Base-by-base conservation (phyloP, 2,113 vertebrate genomes). In the Serinus canaria region DNA sequence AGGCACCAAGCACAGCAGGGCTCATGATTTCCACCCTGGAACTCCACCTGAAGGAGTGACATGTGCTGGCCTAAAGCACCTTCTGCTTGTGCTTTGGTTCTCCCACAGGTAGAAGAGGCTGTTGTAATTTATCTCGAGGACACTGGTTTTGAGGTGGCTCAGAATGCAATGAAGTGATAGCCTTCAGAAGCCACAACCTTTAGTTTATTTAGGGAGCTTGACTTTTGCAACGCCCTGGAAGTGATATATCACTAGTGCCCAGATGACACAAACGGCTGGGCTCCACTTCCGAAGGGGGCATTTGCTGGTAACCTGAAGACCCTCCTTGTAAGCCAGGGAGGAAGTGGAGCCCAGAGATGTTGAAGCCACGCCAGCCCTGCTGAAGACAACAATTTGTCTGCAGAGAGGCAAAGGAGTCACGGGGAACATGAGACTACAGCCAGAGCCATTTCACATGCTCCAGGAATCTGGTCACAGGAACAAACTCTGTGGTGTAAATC, bases 391-490 rank as follows among this genome's bases (percentile, higher is more conserved):
- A 9, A 20, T 73, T 76, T 46, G 63, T 90, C 94, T 87, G 63
- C 67, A 31, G 35, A 78, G 35, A 70, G 60, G 55, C 77, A 55
- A 1, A 37, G 31, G 87, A 72, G 80, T 72, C 90, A 87, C 0
- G 1, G 24, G 86, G 78, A 96, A 90, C 30, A 37, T 24, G 90
- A 80, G 62, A 87, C 76, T 69, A 12, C 58, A 73, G 77, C 70
- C 83, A 63, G 74, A 92, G 75, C 47, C 28, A 41, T 89, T 73
- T n/a, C 86, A 79, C 83, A 44, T 69, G 67, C 82, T 96, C 62
- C 87, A 93, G 70, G 89, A 91, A 94, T 94, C 56, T 44, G 49
- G 37, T 76, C 68, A 56, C 59, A 94, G 94, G 89, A 94, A 79
- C 47, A 91, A 96, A 91, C 87, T 75, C 47, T 1, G 0, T n/a